These are phyloP conservation scores for Papilio glaucus DNA, from an alignment of 1,140 invertebrate genomes.

Conservation along the genomic window DNA sequence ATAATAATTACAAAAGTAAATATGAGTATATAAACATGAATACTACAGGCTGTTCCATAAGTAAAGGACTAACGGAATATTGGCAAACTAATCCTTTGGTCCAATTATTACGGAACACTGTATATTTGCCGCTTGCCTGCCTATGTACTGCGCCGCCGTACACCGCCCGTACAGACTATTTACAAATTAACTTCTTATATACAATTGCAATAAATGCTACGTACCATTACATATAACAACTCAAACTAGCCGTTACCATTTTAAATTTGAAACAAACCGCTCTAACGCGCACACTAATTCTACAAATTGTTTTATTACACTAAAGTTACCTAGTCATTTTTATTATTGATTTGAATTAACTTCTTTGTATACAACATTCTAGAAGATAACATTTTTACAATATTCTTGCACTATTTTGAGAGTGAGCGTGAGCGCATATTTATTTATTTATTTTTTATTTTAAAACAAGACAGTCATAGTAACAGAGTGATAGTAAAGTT, in stretches of 20 bases:
- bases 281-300: conserved; percentile 1
- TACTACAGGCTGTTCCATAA: too few relatives aligned
- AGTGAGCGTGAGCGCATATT: too few relatives aligned
- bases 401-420: background rate
- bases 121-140: background rate
- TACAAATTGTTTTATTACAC: too few relatives aligned
- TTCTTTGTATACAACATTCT: conserved; percentile 1
- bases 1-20: too few relatives aligned
- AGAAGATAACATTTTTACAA: conserved; percentile 13
- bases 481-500: background rate
- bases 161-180: too few relatives aligned
- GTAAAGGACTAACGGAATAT: too few relatives aligned
- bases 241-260: background rate
- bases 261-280: background rate
- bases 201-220: conserved; percentile 1
- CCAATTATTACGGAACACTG: too few relatives aligned
- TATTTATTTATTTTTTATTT: too few relatives aligned
- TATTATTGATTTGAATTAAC: background rate
- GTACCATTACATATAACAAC: background rate
- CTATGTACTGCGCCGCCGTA: too few relatives aligned
- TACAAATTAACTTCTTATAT: conserved; percentile 18
- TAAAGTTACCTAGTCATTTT: background rate
- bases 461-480: background rate
- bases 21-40: too few relatives aligned
- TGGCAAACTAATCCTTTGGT: too few relatives aligned